Evolutionary conservation across 2,797 vertebrate genomes (phyloP).

Genomic region (Esox masquinongy): DNA sequence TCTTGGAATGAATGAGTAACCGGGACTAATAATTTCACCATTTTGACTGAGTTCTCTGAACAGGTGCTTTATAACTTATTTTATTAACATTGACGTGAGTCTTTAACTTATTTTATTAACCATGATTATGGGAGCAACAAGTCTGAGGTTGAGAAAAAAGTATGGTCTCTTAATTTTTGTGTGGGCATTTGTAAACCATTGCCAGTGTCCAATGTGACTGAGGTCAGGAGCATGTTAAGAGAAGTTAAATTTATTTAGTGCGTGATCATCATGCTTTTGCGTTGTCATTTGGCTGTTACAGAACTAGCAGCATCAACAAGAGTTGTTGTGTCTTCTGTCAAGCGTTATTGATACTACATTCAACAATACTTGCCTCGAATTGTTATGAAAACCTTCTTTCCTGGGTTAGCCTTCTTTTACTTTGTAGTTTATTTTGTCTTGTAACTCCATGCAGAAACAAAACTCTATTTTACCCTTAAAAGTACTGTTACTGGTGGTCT

Average conservation of each 20-base stretch:
- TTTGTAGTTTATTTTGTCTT: background rate
- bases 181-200: background rate
- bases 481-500: no score
- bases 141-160: background rate
- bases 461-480: no score
- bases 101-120: background rate
- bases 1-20: constrained; percentile 7
- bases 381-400: background rate
- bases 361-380: background rate
- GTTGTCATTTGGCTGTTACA: background rate
- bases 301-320: background rate
- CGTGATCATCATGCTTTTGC: background rate
- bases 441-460: background rate
- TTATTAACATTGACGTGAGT: background rate
- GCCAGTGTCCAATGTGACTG: background rate
- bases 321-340: background rate
- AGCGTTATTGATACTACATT: background rate
- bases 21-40: background rate
- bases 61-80: background rate
- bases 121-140: background rate
- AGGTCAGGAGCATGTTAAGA: background rate
- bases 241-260: background rate
- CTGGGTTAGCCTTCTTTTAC: no score
- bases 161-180: background rate
- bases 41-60: background rate